These are phyloP conservation scores for Phaetusa simplex DNA, from an alignment of 2,113 vertebrate genomes.

Conservation along the genomic window DNA sequence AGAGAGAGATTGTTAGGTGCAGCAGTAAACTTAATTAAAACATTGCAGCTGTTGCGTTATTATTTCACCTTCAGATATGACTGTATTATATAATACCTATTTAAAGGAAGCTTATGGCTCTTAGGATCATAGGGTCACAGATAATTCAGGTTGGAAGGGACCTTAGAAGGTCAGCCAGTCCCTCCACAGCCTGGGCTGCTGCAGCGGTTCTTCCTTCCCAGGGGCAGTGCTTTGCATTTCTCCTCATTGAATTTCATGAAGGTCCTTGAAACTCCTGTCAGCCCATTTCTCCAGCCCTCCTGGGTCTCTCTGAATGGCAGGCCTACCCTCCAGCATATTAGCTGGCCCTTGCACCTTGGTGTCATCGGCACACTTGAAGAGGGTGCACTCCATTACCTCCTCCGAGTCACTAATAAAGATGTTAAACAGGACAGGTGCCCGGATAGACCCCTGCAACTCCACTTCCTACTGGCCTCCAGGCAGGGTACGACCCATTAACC, in stretches of 20 bases:
- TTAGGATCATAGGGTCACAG: neutral
- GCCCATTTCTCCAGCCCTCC: neutral
- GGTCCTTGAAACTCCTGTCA: neutral
- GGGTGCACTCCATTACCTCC: neutral
- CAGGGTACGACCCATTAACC: neutral
- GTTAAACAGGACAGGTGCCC: neutral
- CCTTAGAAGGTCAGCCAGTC: neutral
- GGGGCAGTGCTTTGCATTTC: neutral
- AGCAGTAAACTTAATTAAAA: neutral
- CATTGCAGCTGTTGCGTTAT: neutral
- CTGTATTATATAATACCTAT: neutral
- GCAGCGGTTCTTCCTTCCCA: neutral
- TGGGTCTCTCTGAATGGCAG: neutral
- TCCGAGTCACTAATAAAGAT: neutral
- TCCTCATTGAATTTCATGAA: neutral
- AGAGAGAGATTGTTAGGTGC: neutral
- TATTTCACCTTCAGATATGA: slow-evolving; percentile 5
- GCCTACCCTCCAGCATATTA: neutral
- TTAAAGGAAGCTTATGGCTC: neutral
- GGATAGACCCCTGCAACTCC: neutral
- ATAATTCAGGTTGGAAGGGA: neutral
- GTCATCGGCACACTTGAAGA: neutral
- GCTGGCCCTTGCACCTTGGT: neutral
- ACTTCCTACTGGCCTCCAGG: neutral
- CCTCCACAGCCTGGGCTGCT: neutral